Evolutionary conservation across 2,888 invertebrate species (phyloP), one percentile per base, ranked within the genome.

Genomic region (Vesta saturnalis): DNA sequence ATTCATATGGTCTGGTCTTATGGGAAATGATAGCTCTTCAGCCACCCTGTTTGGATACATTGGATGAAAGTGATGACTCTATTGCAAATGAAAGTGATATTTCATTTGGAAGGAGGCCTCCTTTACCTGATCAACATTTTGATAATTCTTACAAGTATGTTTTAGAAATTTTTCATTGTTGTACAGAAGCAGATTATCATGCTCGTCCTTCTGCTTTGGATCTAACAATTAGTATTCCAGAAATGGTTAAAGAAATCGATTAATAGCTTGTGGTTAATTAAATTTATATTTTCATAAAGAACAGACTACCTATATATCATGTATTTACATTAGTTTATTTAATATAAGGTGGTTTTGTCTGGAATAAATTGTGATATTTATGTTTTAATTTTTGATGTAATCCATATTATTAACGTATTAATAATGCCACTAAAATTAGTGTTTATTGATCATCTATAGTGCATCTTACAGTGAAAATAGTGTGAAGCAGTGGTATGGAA

Each of bases 11-110:
- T 0, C 85, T 94, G 8, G 88, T 92, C 0, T 80, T 94, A 21
- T 94, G 92, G 89, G 94, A 95, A 86, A 94, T 94, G 89, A 85
- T 95, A 81, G 87, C 93, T 0, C 84, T 94, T 1, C 85, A 86
- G 60, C 88, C 91, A 0, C 95, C 94, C 0, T 91, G 92, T 78
- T 80, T 86, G 0, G 83, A 85, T 12, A 76, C 79, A 56, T 75
- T 77, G 19, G 73, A 76, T 12, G 62, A 75, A 23, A 69, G 68
- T 12, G 81, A 79, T 2, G 81, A 77, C 80, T 85, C 83, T 78
- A 84, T 84, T 84, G 60, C 77, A 77, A 74, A 71, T 6, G 43
- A 64, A 12, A 57, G 55, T 30, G 57, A 15, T 61, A 58, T 23
- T 23, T 49, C 35, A 16, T 22, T 77, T 89, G 93, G 94, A 46